phyloP scores from a whole-genome alignment of 2,888 invertebrate species.

The Dorcus hopei region DNA sequence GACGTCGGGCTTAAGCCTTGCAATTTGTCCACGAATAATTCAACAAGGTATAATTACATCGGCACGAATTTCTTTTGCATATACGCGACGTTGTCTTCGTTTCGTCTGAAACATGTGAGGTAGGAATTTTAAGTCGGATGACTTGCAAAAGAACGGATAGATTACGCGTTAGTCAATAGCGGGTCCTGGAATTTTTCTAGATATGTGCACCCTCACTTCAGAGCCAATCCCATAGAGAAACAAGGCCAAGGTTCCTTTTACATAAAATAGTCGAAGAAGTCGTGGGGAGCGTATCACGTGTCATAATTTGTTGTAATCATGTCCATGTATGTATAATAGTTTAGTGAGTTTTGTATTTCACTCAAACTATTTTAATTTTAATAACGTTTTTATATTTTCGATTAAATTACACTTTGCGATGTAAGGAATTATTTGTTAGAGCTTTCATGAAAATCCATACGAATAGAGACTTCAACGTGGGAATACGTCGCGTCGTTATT shows the following conservation, averaged over 20 bases:
- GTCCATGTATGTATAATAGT: no score
- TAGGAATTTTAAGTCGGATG: not conserved
- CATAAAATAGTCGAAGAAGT: not conserved
- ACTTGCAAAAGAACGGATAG: not conserved
- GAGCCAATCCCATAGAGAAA: not conserved
- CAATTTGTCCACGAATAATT: conserved; percentile 1
- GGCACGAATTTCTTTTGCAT: not conserved
- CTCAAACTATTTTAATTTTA: no score
- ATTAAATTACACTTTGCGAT: no score
- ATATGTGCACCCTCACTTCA: not conserved
- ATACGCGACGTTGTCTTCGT: not conserved
- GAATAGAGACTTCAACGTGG: no score
- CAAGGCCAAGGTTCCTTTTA: not conserved
- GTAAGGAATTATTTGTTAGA: no score
- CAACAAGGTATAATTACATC: not conserved
- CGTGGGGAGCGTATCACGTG: no score
- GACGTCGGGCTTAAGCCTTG: not conserved
- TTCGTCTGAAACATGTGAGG: not conserved
- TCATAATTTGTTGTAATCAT: no score
- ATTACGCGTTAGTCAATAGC: no score
- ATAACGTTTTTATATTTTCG: no score
- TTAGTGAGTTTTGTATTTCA: no score
- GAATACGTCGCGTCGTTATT: no score
- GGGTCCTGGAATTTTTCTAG: not conserved
- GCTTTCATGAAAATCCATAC: no score